Evolutionary conservation across 2,113 vertebrate genomes (phyloP).

Genomic region (Pollachius pollachius): DNA sequence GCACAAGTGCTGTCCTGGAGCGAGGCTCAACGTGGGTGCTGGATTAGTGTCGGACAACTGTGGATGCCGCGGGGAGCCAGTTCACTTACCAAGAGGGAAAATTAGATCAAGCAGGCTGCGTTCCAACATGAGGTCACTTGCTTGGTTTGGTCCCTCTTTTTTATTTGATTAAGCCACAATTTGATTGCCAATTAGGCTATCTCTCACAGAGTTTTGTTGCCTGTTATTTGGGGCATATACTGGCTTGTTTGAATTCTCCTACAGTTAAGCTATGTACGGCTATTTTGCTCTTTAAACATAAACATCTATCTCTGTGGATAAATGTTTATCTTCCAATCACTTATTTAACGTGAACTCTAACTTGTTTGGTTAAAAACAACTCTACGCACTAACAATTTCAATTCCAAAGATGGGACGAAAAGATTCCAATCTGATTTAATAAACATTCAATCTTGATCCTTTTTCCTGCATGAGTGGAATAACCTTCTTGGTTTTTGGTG

Average conservation of each 20-base stretch:
- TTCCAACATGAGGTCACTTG: neutral
- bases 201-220: neutral
- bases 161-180: neutral
- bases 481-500: no score
- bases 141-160: neutral
- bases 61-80: neutral
- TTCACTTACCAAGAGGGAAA: neutral
- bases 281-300: no score
- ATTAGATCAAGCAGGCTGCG: neutral
- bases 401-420: no score
- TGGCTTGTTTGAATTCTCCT: constrained; percentile 26
- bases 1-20: neutral
- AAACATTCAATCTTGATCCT: no score
- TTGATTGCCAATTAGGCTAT: neutral
- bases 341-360: no score
- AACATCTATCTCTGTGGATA: no score
- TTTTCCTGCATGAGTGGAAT: no score
- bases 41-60: neutral
- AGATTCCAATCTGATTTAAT: no score
- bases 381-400: no score
- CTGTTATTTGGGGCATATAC: neutral
- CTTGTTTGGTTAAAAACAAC: no score
- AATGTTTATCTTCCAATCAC: no score
- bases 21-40: neutral
- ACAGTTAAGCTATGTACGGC: constrained; percentile 11